Percentiles rank a stretch among this genome's conserved stretches.
phyloP scores from a whole-genome alignment of 1,140 invertebrate species.

The Tetranychus cinnabarinus region DNA sequence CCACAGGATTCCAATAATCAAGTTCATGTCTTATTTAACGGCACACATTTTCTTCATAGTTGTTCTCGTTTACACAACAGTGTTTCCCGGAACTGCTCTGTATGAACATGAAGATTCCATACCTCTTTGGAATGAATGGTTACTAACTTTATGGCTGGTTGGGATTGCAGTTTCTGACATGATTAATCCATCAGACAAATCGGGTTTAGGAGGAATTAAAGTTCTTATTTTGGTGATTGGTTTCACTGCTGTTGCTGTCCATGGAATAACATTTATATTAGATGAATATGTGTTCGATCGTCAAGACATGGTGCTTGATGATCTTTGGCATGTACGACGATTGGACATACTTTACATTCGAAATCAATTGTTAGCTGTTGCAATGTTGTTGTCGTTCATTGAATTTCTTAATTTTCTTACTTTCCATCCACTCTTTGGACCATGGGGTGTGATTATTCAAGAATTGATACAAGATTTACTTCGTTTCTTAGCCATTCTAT shows the following conservation, averaged over 20 bases:
- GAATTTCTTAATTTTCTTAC: constrained; percentile 89
- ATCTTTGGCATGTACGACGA: neutral
- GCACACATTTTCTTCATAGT: constrained; percentile 93
- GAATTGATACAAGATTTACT: constrained; percentile 44
- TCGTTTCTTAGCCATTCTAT: constrained; percentile 80
- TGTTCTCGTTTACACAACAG: constrained; percentile 66
- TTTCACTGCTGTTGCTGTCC: constrained; percentile 68
- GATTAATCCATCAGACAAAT: constrained; percentile 85
- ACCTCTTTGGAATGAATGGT: constrained; percentile 85
- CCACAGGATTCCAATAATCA: constrained; percentile 73
- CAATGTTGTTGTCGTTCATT: constrained; percentile 80
- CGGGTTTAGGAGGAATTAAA: constrained; percentile 66
- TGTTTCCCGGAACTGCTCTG: constrained; percentile 43
- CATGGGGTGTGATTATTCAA: constrained; percentile 55
- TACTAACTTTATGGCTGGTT: constrained; percentile 82
- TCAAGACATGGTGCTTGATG: neutral
- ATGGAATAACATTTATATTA: constrained; percentile 21
- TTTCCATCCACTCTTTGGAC: constrained; percentile 95
- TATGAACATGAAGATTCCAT: constrained; percentile 20
- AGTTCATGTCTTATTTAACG: constrained; percentile 96
- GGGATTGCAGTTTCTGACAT: constrained; percentile 84
- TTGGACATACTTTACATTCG: constrained; percentile 37
- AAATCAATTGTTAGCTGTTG: constrained; percentile 86
- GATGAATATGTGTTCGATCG: neutral
- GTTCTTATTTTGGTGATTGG: constrained; percentile 73